Evolutionary conservation across 2,113 vertebrate genomes (phyloP), one percentile per base, ranked within the genome.

Genomic region (Hydrolagus affinis): DNA sequence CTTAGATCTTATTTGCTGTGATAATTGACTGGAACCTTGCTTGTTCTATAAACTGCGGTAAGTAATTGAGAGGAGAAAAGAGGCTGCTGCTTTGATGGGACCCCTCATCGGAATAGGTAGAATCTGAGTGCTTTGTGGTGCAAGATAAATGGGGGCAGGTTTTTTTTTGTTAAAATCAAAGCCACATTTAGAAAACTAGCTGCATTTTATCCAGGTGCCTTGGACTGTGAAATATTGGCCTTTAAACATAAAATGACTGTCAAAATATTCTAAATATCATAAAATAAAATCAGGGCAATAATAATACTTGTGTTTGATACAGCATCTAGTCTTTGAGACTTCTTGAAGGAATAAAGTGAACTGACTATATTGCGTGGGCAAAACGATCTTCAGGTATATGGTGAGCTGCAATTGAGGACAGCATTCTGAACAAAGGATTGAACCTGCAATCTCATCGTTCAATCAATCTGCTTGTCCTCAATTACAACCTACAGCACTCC

Each of bases 401-500:
- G 32, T 19, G 44, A 56, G 32, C 30, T 74, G 17, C 44, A 74
- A 44, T 74, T 30, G 15, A 74, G 30, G 15, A 9, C 73, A 21
- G 17, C 73, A 32, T 32, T 56, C 7, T 72, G 23, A 74, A 2
- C n/a, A 19, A 75, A 75, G 32, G 73, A 75, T 2, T 10, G 14
- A 75, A 75, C 30, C 73, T 75, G 19, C 73, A 75, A 57, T 75
- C 32, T 56, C 73, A 75, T 75, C 73, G 8, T 19, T 75, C 15
- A 75, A 75, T 75, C 32, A 75, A 75, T 56, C 73, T 75, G 30
- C 73, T 75, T 75, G 73, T 57, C 73, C 56, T 56, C 32, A 56
- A 75, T 75, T 75, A 56, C 32, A 75, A 75, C 73, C 73, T 19
- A 75, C 73, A 44, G 32, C 56, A 75, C 73, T 75, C 73, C 73